Evolutionary conservation across 92 coral and sea anemone species (phyloP).

Genomic region (Phenganax marumi): DNA sequence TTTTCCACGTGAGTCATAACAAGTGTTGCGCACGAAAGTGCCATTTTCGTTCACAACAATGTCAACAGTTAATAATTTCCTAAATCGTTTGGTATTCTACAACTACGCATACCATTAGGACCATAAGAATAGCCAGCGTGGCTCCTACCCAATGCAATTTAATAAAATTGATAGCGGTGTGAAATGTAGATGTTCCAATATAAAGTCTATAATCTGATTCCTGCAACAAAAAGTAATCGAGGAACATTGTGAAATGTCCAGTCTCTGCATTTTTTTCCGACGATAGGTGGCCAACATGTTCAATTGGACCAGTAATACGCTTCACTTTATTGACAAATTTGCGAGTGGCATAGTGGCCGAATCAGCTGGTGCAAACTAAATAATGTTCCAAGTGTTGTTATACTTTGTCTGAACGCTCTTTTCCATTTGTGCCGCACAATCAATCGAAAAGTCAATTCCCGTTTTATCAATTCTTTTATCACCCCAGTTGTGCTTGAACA

Average conservation of each 20-base stretch:
- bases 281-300: background rate
- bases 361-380: slow-evolving; percentile 35
- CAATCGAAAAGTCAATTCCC: slow-evolving; percentile 53
- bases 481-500: no score
- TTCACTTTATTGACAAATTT: slow-evolving; percentile 64
- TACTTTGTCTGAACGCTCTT: slow-evolving; percentile 26
- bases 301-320: no score
- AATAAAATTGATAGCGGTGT: background rate
- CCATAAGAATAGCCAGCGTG: no score
- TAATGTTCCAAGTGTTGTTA: slow-evolving; percentile 41
- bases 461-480: slow-evolving; percentile 46
- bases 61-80: no score
- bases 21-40: background rate
- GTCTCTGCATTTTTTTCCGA: slow-evolving; percentile 8
- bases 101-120: no score
- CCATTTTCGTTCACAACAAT: background rate
- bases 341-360: slow-evolving; percentile 35
- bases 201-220: slow-evolving; percentile 64
- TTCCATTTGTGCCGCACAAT: no score
- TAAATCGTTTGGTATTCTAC: no score
- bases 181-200: slow-evolving; percentile 33
- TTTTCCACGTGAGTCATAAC: slow-evolving; percentile 1
- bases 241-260: no score
- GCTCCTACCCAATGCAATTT: background rate
- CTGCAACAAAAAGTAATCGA: no score